Percentiles rank a stretch among this genome's conserved stretches.
These are phyloP conservation scores for Eupithecia subfuscata DNA, from an alignment of 2,888 invertebrate genomes.

Conservation along the genomic window DNA sequence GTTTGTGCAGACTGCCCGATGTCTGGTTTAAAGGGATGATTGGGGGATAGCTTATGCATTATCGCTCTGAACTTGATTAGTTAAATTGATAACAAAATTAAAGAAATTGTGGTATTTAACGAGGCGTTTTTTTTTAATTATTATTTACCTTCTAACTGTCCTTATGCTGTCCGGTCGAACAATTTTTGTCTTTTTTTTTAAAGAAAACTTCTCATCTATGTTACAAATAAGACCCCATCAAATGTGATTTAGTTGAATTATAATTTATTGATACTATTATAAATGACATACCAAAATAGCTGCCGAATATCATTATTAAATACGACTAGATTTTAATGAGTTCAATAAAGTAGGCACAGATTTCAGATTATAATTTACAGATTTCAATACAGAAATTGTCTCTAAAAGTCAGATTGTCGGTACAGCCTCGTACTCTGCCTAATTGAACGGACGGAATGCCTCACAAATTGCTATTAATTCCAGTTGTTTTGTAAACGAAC, in stretches of 20 bases:
- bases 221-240: background rate
- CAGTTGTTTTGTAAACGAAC: slow-evolving; percentile 34
- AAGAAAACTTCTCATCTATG: background rate
- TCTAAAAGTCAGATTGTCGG: slow-evolving; percentile 6
- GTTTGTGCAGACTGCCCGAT: background rate
- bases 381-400: background rate
- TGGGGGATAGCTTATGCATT: background rate
- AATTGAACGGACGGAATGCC: slow-evolving; percentile 43
- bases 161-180: too few relatives aligned
- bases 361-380: too few relatives aligned
- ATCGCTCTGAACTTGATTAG: background rate
- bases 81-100: background rate
- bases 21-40: background rate
- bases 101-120: background rate
- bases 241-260: background rate
- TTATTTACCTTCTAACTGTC: too few relatives aligned
- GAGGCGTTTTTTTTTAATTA: too few relatives aligned
- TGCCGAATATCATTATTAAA: background rate
- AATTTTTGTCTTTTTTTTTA: too few relatives aligned
- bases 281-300: background rate
- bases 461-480: slow-evolving; percentile 42
- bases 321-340: background rate
- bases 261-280: background rate
- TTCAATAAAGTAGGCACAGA: background rate
- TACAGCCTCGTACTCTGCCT: slow-evolving; percentile 29